Conservation (phyloP, 2,888 invertebrate species). For the Eumacrocentrus americanus region DNA sequence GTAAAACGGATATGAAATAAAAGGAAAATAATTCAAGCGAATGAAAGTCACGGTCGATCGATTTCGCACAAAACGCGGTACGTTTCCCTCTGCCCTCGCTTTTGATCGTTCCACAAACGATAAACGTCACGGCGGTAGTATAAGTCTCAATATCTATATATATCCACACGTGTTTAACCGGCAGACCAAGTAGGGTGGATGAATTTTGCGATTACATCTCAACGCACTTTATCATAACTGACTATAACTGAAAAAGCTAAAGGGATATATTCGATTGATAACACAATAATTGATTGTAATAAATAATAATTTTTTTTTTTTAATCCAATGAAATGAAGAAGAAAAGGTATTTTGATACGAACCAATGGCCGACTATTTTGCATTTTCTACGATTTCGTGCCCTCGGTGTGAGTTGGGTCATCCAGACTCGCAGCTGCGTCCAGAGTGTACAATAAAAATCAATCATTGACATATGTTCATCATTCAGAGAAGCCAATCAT, state of each 20-base stretch:
- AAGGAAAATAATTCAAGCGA: background rate
- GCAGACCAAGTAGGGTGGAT: constrained; percentile 12
- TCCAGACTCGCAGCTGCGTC: constrained; percentile 58
- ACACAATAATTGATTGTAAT: background rate
- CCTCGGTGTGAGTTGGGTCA: constrained; percentile 56
- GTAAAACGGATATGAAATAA: background rate
- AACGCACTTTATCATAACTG: constrained; percentile 10
- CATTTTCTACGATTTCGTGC: constrained; percentile 59
- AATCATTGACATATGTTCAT: constrained; percentile 7
- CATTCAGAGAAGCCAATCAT: background rate
- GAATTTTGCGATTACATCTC: constrained; percentile 29
- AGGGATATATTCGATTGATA: background rate
- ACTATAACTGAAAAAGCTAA: background rate
- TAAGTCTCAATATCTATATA: constrained; percentile 1
- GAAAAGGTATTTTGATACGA: constrained; percentile 47
- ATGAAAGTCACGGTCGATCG: background rate
- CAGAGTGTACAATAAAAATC: constrained; percentile 25
- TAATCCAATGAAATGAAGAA: background rate
- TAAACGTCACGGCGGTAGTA: constrained; percentile 27
- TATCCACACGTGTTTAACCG: constrained; percentile 3
- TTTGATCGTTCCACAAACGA: constrained; percentile 9
- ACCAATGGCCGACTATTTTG: constrained; percentile 59
- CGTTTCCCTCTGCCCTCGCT: background rate
- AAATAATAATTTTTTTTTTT: background rate
- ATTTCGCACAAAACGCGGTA: background rate